A percentile compares a stretch with the other conserved stretches of the same genome.
phyloP scores from a whole-genome alignment of 2,797 vertebrate species.

The Tarsius wallacei region DNA sequence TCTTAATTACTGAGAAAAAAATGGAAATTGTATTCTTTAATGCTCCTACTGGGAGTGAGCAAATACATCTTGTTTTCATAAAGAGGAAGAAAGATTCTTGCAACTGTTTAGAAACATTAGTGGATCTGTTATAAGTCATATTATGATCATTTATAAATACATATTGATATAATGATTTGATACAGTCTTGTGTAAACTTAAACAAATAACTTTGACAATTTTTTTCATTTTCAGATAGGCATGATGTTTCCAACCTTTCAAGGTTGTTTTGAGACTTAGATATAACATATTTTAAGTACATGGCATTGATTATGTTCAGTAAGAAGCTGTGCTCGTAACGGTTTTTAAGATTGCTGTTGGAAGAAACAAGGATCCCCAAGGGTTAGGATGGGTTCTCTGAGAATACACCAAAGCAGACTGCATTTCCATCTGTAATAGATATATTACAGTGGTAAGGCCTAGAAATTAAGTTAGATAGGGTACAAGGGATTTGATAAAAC shows the following conservation, averaged over 20 bases:
- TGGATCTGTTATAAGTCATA: neutral
- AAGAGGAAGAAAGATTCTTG: neutral
- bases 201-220: neutral
- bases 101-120: neutral
- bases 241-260: neutral
- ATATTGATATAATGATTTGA: neutral
- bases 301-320: neutral
- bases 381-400: neutral
- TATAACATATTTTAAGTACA: neutral
- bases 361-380: neutral
- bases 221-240: neutral
- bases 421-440: neutral
- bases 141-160: neutral
- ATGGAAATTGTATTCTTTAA: neutral
- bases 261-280: neutral
- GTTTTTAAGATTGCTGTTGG: neutral
- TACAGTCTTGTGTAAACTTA: neutral
- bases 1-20: neutral
- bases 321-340: neutral
- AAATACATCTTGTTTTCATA: neutral
- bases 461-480: neutral
- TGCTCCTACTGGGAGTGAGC: neutral
- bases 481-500: neutral
- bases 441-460: neutral
- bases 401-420: neutral